phyloP scores from a whole-genome alignment of 2,888 invertebrate species.

The Plebejus anna region DNA sequence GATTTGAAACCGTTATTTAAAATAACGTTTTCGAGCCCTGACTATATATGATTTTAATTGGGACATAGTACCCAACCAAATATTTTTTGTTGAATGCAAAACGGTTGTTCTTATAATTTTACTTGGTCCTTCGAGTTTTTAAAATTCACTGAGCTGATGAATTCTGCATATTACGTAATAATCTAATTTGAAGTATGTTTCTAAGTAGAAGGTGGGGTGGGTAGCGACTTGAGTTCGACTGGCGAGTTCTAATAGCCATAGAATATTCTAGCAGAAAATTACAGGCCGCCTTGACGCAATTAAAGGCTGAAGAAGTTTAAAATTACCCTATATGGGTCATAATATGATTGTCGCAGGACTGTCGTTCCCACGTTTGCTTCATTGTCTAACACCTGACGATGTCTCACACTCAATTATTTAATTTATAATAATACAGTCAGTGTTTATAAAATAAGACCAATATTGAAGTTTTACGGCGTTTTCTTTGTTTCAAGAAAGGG shows the following conservation, averaged over 20 bases:
- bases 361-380: conserved; percentile 52
- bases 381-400: conserved; percentile 41
- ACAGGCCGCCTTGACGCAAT: conserved; percentile 58
- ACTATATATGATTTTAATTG: too few relatives aligned
- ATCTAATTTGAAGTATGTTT: conserved; percentile 33
- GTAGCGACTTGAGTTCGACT: conserved; percentile 41
- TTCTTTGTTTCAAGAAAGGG: neutral
- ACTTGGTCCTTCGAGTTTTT: neutral
- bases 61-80: too few relatives aligned
- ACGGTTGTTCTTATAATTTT: neutral
- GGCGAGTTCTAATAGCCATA: conserved; percentile 59
- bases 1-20: too few relatives aligned
- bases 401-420: conserved; percentile 38
- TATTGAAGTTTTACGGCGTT: neutral
- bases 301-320: conserved; percentile 50
- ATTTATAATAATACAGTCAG: neutral
- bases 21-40: neutral
- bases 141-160: neutral
- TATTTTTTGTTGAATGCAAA: neutral
- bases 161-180: neutral
- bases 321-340: conserved; percentile 57
- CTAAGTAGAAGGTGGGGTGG: conserved; percentile 44
- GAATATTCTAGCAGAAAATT: conserved; percentile 75
- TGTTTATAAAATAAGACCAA: neutral
- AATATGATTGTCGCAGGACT: conserved; percentile 57